Evolutionary conservation across 37 sponge, comb jelly and placozoan species (phyloP), one percentile per base, ranked within the genome.

Genomic region (Ephydatia muelleri): DNA sequence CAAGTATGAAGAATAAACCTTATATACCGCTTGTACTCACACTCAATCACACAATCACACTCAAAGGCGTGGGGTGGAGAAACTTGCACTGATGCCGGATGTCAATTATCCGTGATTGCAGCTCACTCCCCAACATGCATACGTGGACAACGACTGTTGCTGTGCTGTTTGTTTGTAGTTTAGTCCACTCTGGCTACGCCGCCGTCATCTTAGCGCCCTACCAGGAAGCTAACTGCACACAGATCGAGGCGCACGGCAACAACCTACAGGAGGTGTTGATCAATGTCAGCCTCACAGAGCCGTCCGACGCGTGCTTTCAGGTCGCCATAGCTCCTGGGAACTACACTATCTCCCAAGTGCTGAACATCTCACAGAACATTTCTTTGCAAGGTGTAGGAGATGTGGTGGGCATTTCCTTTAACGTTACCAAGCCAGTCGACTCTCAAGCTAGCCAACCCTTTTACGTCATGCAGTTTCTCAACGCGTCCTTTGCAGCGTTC

Each of bases 401-500:
- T 1, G 57, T 1, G 1, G 74, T 73, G 21, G 3, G 0, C 23
- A 36, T 57, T 11, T 14, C 57, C 57, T 57, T 57, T 14, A 57
- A 57, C 57, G 57, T 21, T 11, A 11, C 57, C 6, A 57, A 57
- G 16, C 57, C 57, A 13, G 57, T 21, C 57, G 57, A 1, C 12
- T 43, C 4, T 43, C 57, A 13, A 21, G 16, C 14, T 21, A 14
- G 57, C 19, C 19, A 69, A 26, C 72, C 73, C 3, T 27, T 57
- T 9, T 83, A 83, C 72, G 80, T 38, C 30, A 26, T 83, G 47
- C 33, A 1, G 26, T 83, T 88, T 65, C n/a, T 3, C 28, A 13
- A 28, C 32, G 34, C 47, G 6, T 5, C 33, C 0, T 49, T 76
- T 27, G 84, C 73, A 0, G 68, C 49, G 2, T 5, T 88, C 47